These are phyloP conservation scores for Agrypnia vestita DNA, from an alignment of 1,140 invertebrate genomes.

Conservation along the genomic window DNA sequence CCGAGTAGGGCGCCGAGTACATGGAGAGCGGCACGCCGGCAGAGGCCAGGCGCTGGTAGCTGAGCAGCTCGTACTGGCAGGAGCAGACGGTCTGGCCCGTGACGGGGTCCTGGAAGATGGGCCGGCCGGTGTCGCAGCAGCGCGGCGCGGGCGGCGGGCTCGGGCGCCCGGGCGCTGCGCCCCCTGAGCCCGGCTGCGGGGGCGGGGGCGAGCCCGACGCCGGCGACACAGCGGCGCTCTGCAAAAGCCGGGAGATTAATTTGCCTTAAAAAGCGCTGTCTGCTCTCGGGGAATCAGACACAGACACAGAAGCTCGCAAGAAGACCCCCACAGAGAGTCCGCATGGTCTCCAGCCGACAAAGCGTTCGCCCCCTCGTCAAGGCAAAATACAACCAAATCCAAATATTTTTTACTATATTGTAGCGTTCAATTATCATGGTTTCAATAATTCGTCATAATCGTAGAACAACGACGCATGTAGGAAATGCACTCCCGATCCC, in stretches of 20 bases:
- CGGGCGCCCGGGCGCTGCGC: slow-evolving; percentile 71
- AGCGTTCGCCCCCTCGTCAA: too few relatives aligned
- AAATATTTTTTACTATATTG: too few relatives aligned
- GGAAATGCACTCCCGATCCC: too few relatives aligned
- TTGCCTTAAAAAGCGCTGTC: slow-evolving; percentile 48
- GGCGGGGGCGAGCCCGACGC: slow-evolving; percentile 76
- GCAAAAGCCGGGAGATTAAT: slow-evolving; percentile 62
- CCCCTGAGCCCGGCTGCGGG: slow-evolving; percentile 52
- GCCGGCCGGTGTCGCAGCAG: slow-evolving; percentile 93
- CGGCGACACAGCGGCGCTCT: slow-evolving; percentile 75
- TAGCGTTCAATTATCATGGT: too few relatives aligned
- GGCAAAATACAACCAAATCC: too few relatives aligned
- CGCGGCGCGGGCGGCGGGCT: slow-evolving; percentile 73
- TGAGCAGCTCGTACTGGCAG: slow-evolving; percentile 89
- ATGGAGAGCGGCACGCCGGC: slow-evolving; percentile 80
- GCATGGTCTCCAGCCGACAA: too few relatives aligned
- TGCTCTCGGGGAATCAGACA: neutral
- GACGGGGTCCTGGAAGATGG: slow-evolving; percentile 92
- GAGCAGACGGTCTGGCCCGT: slow-evolving; percentile 95
- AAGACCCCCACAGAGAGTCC: neutral
- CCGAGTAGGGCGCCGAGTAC: slow-evolving; percentile 84
- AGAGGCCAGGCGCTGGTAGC: slow-evolving; percentile 85
- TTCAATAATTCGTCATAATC: too few relatives aligned
- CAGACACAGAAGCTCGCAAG: too few relatives aligned
- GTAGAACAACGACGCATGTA: too few relatives aligned